Conservation (phyloP, 1,140 invertebrate species). For the Monochamus saltuarius region DNA sequence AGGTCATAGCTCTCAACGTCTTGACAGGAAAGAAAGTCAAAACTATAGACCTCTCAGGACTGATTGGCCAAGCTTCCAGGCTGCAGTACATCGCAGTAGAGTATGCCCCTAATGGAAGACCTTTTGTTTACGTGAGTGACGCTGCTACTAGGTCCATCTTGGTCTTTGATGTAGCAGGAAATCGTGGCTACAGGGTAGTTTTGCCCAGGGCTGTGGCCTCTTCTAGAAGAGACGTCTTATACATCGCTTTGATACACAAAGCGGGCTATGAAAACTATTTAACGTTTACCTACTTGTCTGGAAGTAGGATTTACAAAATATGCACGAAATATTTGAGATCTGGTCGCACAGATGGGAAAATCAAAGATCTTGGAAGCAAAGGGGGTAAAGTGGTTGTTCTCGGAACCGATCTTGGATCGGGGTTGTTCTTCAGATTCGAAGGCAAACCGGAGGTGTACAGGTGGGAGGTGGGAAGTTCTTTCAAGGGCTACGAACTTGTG, state of each 20-base stretch:
- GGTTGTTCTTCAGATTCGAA: constrained; percentile 60
- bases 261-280: constrained; percentile 54
- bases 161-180: constrained; percentile 62
- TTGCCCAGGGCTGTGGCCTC: constrained; percentile 57
- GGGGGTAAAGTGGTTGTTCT: constrained; percentile 57
- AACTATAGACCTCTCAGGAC: constrained; percentile 56
- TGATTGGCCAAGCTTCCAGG: constrained; percentile 55
- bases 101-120: constrained; percentile 55
- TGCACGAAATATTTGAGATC: constrained; percentile 57
- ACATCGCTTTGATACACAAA: constrained; percentile 56
- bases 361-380: constrained; percentile 59
- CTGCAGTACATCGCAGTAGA: constrained; percentile 64
- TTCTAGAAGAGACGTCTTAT: constrained; percentile 59
- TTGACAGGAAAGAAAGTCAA: constrained; percentile 61
- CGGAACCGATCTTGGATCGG: constrained; percentile 62
- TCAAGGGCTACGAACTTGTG: constrained; percentile 55
- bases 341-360: constrained; percentile 55
- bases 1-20: constrained; percentile 58
- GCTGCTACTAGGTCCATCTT: constrained; percentile 62
- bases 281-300: constrained; percentile 61
- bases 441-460: constrained; percentile 54
- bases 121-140: constrained; percentile 63
- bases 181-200: constrained; percentile 60
- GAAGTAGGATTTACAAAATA: constrained; percentile 57
- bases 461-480: constrained; percentile 52